Base-by-base conservation (phyloP, 1,140 invertebrate species). In the Sycophila sp. region DNA sequence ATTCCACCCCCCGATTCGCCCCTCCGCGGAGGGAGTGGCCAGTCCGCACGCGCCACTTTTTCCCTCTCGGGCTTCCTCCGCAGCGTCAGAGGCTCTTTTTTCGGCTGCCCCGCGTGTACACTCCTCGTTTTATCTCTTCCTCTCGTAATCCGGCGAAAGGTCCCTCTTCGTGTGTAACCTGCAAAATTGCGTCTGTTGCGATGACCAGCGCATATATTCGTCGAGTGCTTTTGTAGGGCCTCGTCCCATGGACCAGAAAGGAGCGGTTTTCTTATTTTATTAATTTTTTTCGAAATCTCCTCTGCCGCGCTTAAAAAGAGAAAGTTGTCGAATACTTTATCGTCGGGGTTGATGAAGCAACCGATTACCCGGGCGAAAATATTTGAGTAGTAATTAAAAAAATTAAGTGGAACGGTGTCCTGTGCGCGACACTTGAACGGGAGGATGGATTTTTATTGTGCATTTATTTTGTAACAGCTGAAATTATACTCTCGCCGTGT, bases 111-210 rank as follows among this genome's bases (percentile, higher is more conserved):
- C n/a, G n/a, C n/a, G n/a, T n/a, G n/a, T n/a, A n/a, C n/a, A n/a
- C n/a, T n/a, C n/a, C 40, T 55, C 15, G 36, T n/a, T 53, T 4
- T 59, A 6, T 15, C 15, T 34, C 32, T 38, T 17, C n/a, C 53
- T 45, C 42, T 49, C 10, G 11, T 63, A 59, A 68, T 59, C 59
- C 51, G 58, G 59, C 68, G 32, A 15, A 74, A 71, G 63, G 60
- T 73, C 75, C 56, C 72, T 69, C 72, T 60, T 70, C 66, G 45
- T 74, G 56, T 49, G 69, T 75, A 77, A 72, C 73, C 69, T 67
- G 66, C 74, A 67, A 77, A 78, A 80, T 80, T 80, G 74, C 76
- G 75, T 74, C 76, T 74, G 73, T 75, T 74, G 72, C 72, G 69
- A 71, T 73, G 73, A 69, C 64, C 42, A 59, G 51, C 15, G 19